Evolutionary conservation across 2,888 invertebrate genomes (phyloP).

Genomic region (Vandiemenella viatica): DNA sequence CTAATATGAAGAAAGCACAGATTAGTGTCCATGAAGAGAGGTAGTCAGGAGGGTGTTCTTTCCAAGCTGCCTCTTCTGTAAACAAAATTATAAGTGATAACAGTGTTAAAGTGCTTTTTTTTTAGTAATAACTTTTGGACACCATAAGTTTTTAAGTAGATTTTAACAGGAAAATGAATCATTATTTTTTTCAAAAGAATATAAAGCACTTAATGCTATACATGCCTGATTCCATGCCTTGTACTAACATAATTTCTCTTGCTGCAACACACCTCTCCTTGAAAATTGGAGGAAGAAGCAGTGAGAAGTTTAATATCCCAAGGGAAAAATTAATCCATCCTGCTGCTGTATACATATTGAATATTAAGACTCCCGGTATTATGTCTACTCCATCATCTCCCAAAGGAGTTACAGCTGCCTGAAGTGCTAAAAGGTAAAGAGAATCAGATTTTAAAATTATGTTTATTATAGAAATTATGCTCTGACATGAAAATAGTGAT

Average conservation of each 20-base stretch:
- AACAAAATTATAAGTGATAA: too few relatives aligned
- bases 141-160: too few relatives aligned
- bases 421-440: slow-evolving; percentile 38
- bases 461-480: neutral
- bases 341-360: slow-evolving; percentile 78
- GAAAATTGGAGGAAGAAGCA: slow-evolving; percentile 62
- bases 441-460: neutral
- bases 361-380: slow-evolving; percentile 37
- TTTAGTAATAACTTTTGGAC: too few relatives aligned
- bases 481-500: neutral
- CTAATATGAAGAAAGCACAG: slow-evolving; percentile 65
- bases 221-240: slow-evolving; percentile 47
- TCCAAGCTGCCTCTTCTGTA: slow-evolving; percentile 57
- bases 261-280: slow-evolving; percentile 62
- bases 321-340: slow-evolving; percentile 73
- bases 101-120: too few relatives aligned
- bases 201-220: too few relatives aligned
- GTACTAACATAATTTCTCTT: slow-evolving; percentile 59
- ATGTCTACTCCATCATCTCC: slow-evolving; percentile 46
- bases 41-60: slow-evolving; percentile 53
- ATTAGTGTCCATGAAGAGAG: slow-evolving; percentile 64
- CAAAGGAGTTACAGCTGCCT: slow-evolving; percentile 64
- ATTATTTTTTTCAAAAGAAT: too few relatives aligned
- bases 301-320: slow-evolving; percentile 51
- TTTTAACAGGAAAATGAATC: too few relatives aligned